Evolutionary conservation across 2,113 vertebrate species (phyloP), one percentile per base, ranked within the genome.

Genomic region (Panthera tigris): DNA sequence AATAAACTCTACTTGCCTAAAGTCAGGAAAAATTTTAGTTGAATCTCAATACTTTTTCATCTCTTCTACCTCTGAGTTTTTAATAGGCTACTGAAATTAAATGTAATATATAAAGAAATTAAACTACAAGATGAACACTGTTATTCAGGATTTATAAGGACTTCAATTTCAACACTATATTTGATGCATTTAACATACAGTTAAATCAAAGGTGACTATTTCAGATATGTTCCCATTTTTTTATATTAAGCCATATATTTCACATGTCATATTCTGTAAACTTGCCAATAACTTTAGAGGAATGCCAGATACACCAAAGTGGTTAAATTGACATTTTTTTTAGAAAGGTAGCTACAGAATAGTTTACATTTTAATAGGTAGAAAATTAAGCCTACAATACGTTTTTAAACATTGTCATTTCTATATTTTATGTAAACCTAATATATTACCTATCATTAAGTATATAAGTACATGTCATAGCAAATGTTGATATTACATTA

Each of bases 11-110:
- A 63, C 39, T 86, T 96, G 57, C 61, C 36, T 48, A 29, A 86
- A 73, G 45, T 78, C 21, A 78, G 23, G 15, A 73, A 39, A 85
- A 41, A 2, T 33, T 91, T 93, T 55, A 81, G 25, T 89, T 82
- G 65, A 76, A 45, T 66, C 33, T 85, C 66, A 73, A 21, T 82
- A 91, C 14, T 78, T 95, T 83, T 89, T 33, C 36, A 68, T 80
- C 10, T 89, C 85, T 7, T 85, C 10, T 68, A 83, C 8, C 12
- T 41, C 39, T 68, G n/a, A 81, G 39, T 66, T 78, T 95, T 97
- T 84, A 95, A 84, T 81, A 86, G 48, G 80, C 52, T 85, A 86
- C 23, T 85, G 39, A 94, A 76, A 79, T 90, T 85, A 93, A 86
- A 78, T 29, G 48, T 52, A 84, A 79, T 55, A 78, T 48, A 36